phyloP scores from a whole-genome alignment of 2,888 invertebrate genomes.

The Megamerina dolium region DNA sequence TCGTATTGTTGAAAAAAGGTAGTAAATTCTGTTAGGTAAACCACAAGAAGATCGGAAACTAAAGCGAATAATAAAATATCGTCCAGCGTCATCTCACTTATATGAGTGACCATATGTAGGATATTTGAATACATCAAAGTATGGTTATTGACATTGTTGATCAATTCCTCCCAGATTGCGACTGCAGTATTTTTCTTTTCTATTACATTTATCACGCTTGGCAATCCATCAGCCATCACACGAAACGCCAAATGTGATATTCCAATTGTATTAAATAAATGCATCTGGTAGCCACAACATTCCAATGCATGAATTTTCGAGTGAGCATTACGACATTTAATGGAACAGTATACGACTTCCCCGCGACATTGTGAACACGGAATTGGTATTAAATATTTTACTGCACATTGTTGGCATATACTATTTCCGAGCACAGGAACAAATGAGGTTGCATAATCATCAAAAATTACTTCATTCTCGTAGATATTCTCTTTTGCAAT shows the following conservation, averaged over 20 bases:
- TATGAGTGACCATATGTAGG: slow-evolving; percentile 57
- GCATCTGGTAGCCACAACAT: slow-evolving; percentile 59
- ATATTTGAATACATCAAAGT: slow-evolving; percentile 22
- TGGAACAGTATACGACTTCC: slow-evolving; percentile 63
- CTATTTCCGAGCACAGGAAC: slow-evolving; percentile 54
- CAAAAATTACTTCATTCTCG: slow-evolving; percentile 68
- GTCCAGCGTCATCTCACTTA: slow-evolving; percentile 59
- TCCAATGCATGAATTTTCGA: slow-evolving; percentile 63
- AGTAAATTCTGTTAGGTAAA: slow-evolving; percentile 62
- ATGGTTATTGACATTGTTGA: slow-evolving; percentile 6
- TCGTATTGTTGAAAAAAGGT: slow-evolving; percentile 56
- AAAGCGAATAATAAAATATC: slow-evolving; percentile 67
- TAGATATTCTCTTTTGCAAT: slow-evolving; percentile 55
- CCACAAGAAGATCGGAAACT: slow-evolving; percentile 60
- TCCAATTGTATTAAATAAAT: slow-evolving; percentile 65
- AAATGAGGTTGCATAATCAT: slow-evolving; percentile 75
- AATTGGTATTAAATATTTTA: slow-evolving; percentile 54
- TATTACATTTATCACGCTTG: slow-evolving; percentile 23
- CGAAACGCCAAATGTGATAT: slow-evolving; percentile 73
- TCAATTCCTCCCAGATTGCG: slow-evolving; percentile 28
- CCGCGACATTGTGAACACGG: slow-evolving; percentile 64
- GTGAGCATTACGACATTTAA: slow-evolving; percentile 56
- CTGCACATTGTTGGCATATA: slow-evolving; percentile 71
- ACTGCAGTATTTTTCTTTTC: slow-evolving; percentile 3
- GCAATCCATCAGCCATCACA: slow-evolving; percentile 55